Percentiles rank a stretch among this genome's conserved stretches.
Conservation (phyloP, 2,888 invertebrate genomes). For the Lamellibrachia columna region DNA sequence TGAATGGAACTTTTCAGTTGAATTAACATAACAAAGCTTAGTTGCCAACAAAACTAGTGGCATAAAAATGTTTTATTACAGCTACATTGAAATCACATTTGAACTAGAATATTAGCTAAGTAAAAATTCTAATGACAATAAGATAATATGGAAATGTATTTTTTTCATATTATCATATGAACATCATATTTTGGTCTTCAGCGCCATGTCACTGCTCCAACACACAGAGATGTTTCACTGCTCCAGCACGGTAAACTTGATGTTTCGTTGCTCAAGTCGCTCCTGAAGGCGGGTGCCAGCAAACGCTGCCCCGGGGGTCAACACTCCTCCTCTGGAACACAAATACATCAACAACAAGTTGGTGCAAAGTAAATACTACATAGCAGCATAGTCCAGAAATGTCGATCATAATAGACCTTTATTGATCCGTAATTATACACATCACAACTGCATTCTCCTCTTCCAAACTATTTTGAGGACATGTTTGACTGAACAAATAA, state of each 20-base stretch:
- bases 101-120: no score
- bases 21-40: background rate
- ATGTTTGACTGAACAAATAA: no score
- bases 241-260: conserved; percentile 61
- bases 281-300: conserved; percentile 80
- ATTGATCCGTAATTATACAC: no score
- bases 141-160: no score
- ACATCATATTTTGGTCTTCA: background rate
- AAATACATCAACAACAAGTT: conserved; percentile 20
- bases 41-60: background rate
- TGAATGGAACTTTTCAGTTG: background rate
- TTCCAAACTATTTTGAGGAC: no score
- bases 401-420: no score
- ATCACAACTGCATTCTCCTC: no score
- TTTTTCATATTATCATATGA: background rate
- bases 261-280: conserved; percentile 77
- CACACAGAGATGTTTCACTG: conserved; percentile 21
- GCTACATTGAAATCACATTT: background rate
- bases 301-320: conserved; percentile 87
- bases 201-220: no score
- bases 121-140: no score
- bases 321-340: conserved; percentile 81
- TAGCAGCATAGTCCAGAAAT: background rate
- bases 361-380: conserved; percentile 38
- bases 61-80: background rate